A percentile compares a stretch with the other conserved stretches of the same genome.
Evolutionary conservation across 2,888 invertebrate genomes (phyloP).

Genomic region (Eupithecia abbreviata): DNA sequence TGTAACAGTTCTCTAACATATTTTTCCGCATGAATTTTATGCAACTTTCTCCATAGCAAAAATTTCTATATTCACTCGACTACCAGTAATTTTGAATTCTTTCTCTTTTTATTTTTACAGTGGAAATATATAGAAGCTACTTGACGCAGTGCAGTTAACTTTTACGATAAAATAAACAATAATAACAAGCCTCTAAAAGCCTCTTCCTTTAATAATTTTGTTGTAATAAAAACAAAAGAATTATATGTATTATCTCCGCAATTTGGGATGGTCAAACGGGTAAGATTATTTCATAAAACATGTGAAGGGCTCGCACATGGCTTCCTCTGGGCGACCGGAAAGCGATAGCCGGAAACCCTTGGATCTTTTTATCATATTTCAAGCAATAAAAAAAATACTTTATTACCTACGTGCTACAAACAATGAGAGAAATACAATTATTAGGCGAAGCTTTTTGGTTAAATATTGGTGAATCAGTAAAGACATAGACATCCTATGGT

Average conservation of each 20-base stretch:
- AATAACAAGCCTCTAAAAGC: background rate
- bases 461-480: too few relatives aligned
- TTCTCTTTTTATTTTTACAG: background rate
- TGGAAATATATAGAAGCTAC: background rate
- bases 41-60: background rate
- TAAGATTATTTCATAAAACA: conserved; percentile 51
- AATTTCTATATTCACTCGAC: too few relatives aligned
- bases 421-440: background rate
- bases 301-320: conserved; percentile 47
- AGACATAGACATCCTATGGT: too few relatives aligned
- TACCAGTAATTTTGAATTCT: too few relatives aligned
- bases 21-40: background rate
- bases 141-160: background rate
- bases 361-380: conserved; percentile 16
- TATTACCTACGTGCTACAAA: background rate
- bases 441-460: background rate
- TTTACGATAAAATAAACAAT: background rate
- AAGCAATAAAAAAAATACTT: conserved; percentile 20
- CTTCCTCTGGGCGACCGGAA: conserved; percentile 38
- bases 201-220: conserved; percentile 13
- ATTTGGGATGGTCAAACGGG: conserved; percentile 40
- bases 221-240: conserved; percentile 18
- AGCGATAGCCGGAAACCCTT: conserved; percentile 44
- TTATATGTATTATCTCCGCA: conserved; percentile 29
- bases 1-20: background rate